Evolutionary conservation across 2,888 invertebrate genomes (phyloP), one percentile per base, ranked within the genome.

Genomic region (Agriopis marginaria): DNA sequence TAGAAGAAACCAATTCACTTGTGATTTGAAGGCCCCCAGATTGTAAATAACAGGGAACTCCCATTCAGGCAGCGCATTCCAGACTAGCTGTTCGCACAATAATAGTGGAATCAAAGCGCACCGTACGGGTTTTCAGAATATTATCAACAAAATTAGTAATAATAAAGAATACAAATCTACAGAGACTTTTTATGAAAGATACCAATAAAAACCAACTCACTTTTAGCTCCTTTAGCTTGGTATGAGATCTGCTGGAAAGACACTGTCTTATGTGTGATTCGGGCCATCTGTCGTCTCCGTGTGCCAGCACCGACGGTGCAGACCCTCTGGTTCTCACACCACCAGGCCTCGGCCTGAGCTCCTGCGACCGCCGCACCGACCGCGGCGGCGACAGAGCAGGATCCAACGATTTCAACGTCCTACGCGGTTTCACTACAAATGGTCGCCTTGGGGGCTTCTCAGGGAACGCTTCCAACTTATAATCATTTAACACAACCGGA

Each of bases 401-500:
- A 68, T 91, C 88, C 63, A 92, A 74, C 14, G 92, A 92, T 71
- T 86, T 86, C 45, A 94, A 68, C 23, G 93, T 94, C 72, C 81
- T 86, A 71, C 87, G 88, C 39, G 93, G 93, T 75, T 89, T 93
- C 32, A 88, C 86, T 5, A 89, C 85, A 75, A 80, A 80, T 8
- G 85, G 86, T 55, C 78, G 81, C 66, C 77, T 84, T 56, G 74
- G 75, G 45, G 80, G 72, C 50, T 60, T 86, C 49, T 83, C 83
- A 61, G 66, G 61, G 47, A 59, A 66, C 17, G 76, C 42, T 39
- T 87, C 87, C 50, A 86, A 86, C 49, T 79, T 73, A 78, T 87
- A 93, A 73, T 91, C 90, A 76, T 89, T 85, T 64, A 93, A 85
- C 76, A 89, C 88, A 17, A 83, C 80, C 39, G 93, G 93, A 71